phyloP scores from a whole-genome alignment of 2,797 vertebrate genomes.

The Huso huso region DNA sequence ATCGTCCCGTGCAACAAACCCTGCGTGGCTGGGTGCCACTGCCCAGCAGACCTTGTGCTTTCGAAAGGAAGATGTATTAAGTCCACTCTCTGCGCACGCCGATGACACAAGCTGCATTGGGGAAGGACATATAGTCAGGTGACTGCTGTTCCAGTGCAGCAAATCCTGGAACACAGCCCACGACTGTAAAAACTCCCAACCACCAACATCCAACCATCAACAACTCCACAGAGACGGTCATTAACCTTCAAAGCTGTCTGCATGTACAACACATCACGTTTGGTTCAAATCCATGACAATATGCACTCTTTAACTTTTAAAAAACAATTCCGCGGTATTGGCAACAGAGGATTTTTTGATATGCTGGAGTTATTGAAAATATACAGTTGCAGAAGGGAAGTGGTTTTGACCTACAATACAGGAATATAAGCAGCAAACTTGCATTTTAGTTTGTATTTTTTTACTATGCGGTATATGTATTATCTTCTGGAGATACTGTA shows the following conservation, averaged over 20 bases:
- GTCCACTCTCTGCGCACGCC: constrained; percentile 84
- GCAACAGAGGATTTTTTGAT: background rate
- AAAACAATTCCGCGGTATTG: background rate
- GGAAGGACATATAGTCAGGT: constrained; percentile 31
- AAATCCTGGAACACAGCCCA: constrained; percentile 24
- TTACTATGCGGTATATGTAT: too few relatives aligned
- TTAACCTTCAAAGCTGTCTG: background rate
- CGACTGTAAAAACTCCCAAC: constrained; percentile 30
- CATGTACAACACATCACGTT: background rate
- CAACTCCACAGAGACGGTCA: constrained; percentile 28
- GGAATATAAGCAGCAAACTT: background rate
- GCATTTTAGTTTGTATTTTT: too few relatives aligned
- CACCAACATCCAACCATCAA: constrained; percentile 34
- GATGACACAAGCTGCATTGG: constrained; percentile 65
- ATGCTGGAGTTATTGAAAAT: too few relatives aligned
- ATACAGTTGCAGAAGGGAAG: too few relatives aligned
- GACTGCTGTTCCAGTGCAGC: constrained; percentile 18
- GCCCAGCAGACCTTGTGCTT: constrained; percentile 84
- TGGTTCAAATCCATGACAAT: background rate
- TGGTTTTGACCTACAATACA: background rate
- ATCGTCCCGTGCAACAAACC: constrained; percentile 83
- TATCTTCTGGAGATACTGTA: constrained; percentile 37
- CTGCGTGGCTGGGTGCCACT: constrained; percentile 91
- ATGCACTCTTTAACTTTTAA: background rate
- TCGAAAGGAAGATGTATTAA: constrained; percentile 89